Evolutionary conservation across 2,888 invertebrate genomes (phyloP).

Genomic region (Caenorhabditis zanzibari): DNA sequence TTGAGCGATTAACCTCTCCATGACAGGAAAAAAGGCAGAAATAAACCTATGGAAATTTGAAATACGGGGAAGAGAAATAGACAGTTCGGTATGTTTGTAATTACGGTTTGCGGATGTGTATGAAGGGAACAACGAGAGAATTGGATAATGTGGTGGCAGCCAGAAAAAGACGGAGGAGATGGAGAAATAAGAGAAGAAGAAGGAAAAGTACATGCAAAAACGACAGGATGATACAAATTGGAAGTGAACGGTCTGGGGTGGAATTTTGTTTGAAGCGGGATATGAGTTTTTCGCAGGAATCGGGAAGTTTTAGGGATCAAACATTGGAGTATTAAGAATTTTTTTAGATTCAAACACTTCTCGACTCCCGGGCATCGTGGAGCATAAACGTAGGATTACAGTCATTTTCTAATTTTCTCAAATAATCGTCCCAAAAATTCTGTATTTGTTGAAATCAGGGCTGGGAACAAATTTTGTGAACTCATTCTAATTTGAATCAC

Average conservation of each 20-base stretch:
- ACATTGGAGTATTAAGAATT: too few relatives aligned
- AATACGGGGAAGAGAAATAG: conserved; percentile 12
- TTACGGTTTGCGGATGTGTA: conserved; percentile 43
- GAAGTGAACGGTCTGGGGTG: conserved; percentile 23
- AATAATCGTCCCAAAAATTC: too few relatives aligned
- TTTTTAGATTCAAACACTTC: too few relatives aligned
- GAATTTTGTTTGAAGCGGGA: not conserved
- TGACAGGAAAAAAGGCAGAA: not conserved
- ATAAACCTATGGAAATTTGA: conserved; percentile 23
- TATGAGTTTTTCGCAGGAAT: not conserved
- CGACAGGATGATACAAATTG: conserved; percentile 38
- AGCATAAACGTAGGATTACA: too few relatives aligned
- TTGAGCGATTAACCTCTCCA: conserved; percentile 33
- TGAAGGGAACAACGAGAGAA: not conserved
- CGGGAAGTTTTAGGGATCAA: too few relatives aligned
- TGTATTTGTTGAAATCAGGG: too few relatives aligned
- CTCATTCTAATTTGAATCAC: too few relatives aligned
- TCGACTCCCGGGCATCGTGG: too few relatives aligned
- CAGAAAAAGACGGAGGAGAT: conserved; percentile 25
- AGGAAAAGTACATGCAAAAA: conserved; percentile 4
- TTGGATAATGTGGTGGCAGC: conserved; percentile 37
- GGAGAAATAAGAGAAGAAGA: not conserved
- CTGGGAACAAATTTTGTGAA: too few relatives aligned
- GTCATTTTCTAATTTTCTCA: too few relatives aligned
- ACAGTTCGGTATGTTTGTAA: conserved; percentile 32